Base-by-base conservation (phyloP, 2,113 vertebrate genomes). In the Sturnira hondurensis region DNA sequence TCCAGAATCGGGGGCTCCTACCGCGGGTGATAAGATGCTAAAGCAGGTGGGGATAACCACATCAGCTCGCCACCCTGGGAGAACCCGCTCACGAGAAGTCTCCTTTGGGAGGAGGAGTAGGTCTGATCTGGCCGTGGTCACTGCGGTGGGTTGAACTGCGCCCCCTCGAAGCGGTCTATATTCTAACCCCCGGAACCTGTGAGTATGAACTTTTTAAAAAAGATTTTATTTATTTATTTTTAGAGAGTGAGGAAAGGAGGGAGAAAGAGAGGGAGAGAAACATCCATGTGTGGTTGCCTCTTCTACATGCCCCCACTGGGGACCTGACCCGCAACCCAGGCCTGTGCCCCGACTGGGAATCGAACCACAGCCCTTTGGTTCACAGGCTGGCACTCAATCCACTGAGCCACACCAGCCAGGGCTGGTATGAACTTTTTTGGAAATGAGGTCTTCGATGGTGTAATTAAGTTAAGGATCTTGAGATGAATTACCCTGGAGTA, bases 11-110 rank as follows among this genome's bases (percentile, higher is more conserved):
- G 0, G 1, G 2, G 41, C 6, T 0, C 7, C 58, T 9, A 1
- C 31, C 0, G 1, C 0, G 26, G 15, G 58, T 0, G 4, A 1
- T 0, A 3, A 8, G 33, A 4, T 2, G 7, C 81, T 20, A 0
- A 4, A 15, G 16, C 38, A 0, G n/a, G 15, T 0, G 3, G 50
- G 38, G 36, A n/a, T 0, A 2, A 7, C 43, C 38, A 13, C 7
- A 1, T 2, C 0, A 36, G 50, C 22, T 26, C 0, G 0, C 4
- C 1, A 1, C 24, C 50, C 36, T 10, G 1, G 2, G 3, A 8
- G 20, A 63, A 4, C n/a, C 2, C 7, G 2, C 43, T 41, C 38
- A 0, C 0, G 3, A 47, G 81, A 0, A 4, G 22, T 11, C 43
- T 17, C 50, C 15, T 5, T 6, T 28, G 0, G 11, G 14, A 9